These are phyloP conservation scores for Desoria tigrina DNA, from an alignment of 2,888 invertebrate genomes.

Conservation along the genomic window DNA sequence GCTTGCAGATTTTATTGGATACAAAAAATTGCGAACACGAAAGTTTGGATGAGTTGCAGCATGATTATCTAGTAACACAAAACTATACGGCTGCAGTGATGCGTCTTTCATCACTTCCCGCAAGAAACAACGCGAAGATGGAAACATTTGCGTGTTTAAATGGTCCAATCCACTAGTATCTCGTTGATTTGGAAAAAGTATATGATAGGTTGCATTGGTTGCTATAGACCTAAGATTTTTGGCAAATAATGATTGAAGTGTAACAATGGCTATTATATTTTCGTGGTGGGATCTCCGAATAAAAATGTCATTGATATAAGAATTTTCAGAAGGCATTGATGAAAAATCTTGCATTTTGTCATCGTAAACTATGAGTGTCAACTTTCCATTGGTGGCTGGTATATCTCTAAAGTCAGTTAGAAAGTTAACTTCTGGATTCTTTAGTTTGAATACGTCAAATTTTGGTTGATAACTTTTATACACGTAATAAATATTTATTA, in stretches of 20 bases:
- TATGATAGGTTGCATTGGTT: not conserved
- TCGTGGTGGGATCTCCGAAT: not conserved
- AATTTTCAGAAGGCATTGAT: no score
- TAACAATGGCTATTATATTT: not conserved
- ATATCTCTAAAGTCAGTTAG: not conserved
- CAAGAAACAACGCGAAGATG: not conserved
- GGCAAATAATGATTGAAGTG: not conserved
- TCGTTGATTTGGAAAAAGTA: not conserved
- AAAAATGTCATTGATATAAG: not conserved
- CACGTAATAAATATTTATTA: not conserved
- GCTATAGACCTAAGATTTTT: not conserved
- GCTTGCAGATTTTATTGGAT: not conserved
- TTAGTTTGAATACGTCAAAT: not conserved
- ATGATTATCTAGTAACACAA: not conserved
- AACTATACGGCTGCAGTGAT: not conserved
- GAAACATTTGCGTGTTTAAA: not conserved
- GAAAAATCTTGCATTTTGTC: not conserved
- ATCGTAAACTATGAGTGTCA: not conserved
- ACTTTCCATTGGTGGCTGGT: not conserved
- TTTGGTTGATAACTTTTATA: not conserved
- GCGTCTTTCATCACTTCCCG: not conserved
- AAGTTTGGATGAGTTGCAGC: not conserved
- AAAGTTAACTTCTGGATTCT: not conserved
- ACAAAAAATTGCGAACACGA: not conserved
- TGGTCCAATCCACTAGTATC: not conserved